Evolutionary conservation across 2,888 invertebrate genomes (phyloP), one percentile per base, ranked within the genome.

Genomic region (Prenolepis imparis): DNA sequence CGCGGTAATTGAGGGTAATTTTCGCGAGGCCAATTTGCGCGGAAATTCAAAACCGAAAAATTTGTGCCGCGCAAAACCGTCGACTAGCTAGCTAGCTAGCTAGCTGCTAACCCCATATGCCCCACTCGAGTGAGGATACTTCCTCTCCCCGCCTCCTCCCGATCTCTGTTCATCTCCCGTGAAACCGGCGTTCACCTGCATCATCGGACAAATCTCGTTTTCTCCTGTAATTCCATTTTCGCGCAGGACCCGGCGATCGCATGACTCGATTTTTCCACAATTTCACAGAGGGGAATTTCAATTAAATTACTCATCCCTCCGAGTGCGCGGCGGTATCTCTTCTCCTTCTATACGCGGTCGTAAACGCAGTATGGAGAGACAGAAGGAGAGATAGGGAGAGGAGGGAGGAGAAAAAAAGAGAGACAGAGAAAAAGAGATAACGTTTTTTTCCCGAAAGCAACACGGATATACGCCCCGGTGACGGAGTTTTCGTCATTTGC

Each of bases 261-360:
- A 91, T 92, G 92, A 93, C 93, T 93, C 93, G 93, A 94, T 94
- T 94, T 94, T 94, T 94, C 91, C 91, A 92, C 93, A 93, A 94
- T 93, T 92, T 93, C 88, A 80, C 78, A 85, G 83, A 84, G 84
- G 89, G 78, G 88, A 89, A 91, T 93, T 92, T 92, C 92, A 92
- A 93, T 93, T 93, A 91, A 90, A 93, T 93, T 93, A 93, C 87
- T 82, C 85, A 82, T 63, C 75, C 82, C 82, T 24, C 68, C 57
- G 64, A 6, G 48, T 57, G 82, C 64, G 61, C 21, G 48, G 61
- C 84, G 80, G 83, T 84, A 39, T 88, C 85, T 63, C 78, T 84
- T 74, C 70, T 83, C 68, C 80, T 61, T 32, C n/a, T n/a, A 67
- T 61, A 59, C 80, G 44, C 44, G 59, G 24, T 59, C 28, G 82